Percentiles rank a stretch among this genome's conserved stretches.
Evolutionary conservation across 2,797 vertebrate species (phyloP).

Genomic region (Myotis planiceps): DNA sequence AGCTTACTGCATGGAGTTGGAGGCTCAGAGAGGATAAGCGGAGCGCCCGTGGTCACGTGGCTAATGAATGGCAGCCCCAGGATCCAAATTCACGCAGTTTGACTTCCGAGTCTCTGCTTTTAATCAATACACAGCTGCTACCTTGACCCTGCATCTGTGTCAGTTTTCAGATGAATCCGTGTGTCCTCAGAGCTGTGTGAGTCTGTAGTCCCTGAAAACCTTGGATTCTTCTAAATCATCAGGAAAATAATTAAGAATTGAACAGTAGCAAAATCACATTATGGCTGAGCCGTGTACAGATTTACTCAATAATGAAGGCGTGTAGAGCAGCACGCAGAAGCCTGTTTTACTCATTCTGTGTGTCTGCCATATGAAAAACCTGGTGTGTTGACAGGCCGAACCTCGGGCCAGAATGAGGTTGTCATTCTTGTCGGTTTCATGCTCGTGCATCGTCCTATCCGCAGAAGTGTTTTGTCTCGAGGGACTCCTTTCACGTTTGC

Average conservation of each 20-base stretch:
- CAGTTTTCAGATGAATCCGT: background rate
- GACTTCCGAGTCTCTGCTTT: background rate
- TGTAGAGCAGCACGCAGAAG: background rate
- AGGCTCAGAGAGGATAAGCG: background rate
- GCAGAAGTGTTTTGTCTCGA: background rate
- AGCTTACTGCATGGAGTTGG: background rate
- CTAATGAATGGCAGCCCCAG: background rate
- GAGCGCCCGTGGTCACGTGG: too few species aligned
- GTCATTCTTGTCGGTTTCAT: background rate
- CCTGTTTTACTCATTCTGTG: background rate
- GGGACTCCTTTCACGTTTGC: background rate
- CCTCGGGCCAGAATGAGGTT: background rate
- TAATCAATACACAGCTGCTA: background rate
- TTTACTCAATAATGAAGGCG: background rate
- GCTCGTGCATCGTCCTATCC: background rate
- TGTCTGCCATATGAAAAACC: background rate
- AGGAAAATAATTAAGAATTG: background rate
- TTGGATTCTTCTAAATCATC: background rate
- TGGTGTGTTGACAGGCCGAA: background rate
- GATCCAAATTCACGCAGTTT: background rate
- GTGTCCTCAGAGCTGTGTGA: background rate
- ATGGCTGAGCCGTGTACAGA: background rate
- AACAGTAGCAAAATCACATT: background rate
- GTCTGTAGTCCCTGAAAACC: background rate
- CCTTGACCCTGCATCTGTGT: background rate